Percentiles rank a stretch among this genome's conserved stretches.
Evolutionary conservation across 2,113 vertebrate genomes (phyloP).

Genomic region (Micromys minutus): DNA sequence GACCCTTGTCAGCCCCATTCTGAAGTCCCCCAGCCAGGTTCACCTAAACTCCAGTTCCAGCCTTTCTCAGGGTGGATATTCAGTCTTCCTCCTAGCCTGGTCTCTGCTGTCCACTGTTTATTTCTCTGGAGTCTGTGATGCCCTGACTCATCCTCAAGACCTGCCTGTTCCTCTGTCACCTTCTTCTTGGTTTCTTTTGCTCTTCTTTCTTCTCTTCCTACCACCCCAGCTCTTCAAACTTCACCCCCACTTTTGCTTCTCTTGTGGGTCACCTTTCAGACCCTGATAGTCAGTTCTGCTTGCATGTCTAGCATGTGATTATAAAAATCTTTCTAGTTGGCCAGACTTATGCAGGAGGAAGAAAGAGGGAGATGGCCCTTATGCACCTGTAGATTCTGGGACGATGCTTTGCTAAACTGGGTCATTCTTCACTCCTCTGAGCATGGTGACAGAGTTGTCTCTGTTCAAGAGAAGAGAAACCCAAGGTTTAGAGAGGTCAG

Average conservation of each 20-base stretch:
- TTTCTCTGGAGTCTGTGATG: neutral
- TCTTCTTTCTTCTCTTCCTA: neutral
- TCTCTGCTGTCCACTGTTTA: no score
- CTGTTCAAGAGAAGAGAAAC: neutral
- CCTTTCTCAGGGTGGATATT: neutral
- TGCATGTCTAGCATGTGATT: accelerated
- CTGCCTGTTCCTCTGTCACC: neutral
- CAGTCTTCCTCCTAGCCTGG: neutral
- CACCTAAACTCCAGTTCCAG: neutral
- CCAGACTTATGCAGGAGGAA: neutral
- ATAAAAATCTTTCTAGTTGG: neutral
- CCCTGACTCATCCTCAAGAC: neutral
- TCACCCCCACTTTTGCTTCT: neutral
- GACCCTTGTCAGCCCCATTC: no score
- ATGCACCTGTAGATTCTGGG: accelerated
- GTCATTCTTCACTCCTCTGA: neutral
- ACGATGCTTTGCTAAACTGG: accelerated
- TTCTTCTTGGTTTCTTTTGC: neutral
- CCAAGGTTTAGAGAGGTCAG: neutral
- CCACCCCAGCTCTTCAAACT: neutral
- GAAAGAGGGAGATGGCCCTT: neutral
- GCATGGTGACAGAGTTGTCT: neutral
- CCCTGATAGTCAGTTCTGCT: neutral
- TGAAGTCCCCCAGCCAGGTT: neutral
- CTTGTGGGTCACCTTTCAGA: neutral